A percentile compares a stretch with the other conserved stretches of the same genome.
Evolutionary conservation across 2,113 vertebrate species (phyloP).

Genomic region (Paramormyrops kingsleyae): DNA sequence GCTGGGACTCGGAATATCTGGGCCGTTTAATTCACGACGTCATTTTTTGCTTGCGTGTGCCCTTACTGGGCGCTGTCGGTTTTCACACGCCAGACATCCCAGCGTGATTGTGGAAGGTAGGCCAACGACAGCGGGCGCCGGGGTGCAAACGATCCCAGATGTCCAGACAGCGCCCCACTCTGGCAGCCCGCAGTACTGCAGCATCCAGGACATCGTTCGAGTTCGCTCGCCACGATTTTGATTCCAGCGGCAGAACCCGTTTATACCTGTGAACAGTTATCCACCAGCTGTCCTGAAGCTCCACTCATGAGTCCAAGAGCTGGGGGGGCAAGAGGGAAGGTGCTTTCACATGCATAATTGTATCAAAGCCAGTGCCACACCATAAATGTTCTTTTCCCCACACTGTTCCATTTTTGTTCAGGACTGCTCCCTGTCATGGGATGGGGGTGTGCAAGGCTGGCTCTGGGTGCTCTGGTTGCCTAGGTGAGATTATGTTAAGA

Average conservation of each 20-base stretch:
- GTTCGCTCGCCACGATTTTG: not conserved
- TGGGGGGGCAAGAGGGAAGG: not conserved
- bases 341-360: not conserved
- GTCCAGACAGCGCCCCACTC: not conserved
- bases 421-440: not conserved
- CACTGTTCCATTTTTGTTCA: not conserved
- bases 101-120: not conserved
- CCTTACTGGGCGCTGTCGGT: not conserved
- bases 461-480: not conserved
- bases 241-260: not conserved
- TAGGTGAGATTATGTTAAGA: not conserved
- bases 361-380: not conserved
- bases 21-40: not conserved
- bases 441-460: not conserved
- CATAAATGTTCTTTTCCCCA: not conserved
- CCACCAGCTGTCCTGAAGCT: not conserved
- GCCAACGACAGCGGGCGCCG: not conserved
- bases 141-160: not conserved
- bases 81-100: not conserved
- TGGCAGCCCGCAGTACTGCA: not conserved
- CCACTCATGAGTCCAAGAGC: not conserved
- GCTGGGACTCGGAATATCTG: not conserved
- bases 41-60: not conserved
- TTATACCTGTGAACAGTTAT: not conserved
- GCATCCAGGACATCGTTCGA: not conserved